phyloP scores from a whole-genome alignment of 2,113 vertebrate genomes.

The Charina bottae region DNA sequence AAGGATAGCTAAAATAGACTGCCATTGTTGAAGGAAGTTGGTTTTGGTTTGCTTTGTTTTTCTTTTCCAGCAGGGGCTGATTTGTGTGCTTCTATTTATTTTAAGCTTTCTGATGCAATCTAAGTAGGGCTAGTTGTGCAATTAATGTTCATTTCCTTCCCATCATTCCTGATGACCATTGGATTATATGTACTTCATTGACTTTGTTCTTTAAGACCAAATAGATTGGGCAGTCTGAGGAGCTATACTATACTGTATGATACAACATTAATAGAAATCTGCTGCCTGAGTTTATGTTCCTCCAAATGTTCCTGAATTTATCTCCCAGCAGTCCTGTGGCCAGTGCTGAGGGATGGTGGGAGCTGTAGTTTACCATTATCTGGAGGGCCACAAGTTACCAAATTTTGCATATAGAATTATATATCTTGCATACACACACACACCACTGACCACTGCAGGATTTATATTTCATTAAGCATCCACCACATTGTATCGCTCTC shows the following conservation, averaged over 20 bases:
- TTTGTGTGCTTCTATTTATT: not conserved
- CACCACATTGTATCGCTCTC: not conserved
- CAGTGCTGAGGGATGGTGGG: not conserved
- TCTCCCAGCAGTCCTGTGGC: not conserved
- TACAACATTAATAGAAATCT: not conserved
- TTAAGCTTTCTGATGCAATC: not conserved
- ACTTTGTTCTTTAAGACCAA: not conserved
- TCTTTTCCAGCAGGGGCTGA: not conserved
- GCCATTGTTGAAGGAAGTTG: not conserved
- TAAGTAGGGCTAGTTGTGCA: not conserved
- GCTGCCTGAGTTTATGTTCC: not conserved
- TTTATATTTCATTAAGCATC: not conserved
- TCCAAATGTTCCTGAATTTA: not conserved
- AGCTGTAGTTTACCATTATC: not conserved
- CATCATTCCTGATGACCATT: not conserved
- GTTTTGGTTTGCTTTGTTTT: not conserved
- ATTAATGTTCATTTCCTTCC: not conserved
- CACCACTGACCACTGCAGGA: not conserved
- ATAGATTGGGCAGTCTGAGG: not conserved
- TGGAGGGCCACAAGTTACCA: not conserved
- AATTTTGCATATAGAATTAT: not conserved
- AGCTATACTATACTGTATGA: not conserved
- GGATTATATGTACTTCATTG: not conserved
- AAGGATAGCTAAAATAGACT: not conserved
- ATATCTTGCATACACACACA: not conserved